Base-by-base conservation (phyloP, 2,888 invertebrate species). In the Adelognathus sp. region DNA sequence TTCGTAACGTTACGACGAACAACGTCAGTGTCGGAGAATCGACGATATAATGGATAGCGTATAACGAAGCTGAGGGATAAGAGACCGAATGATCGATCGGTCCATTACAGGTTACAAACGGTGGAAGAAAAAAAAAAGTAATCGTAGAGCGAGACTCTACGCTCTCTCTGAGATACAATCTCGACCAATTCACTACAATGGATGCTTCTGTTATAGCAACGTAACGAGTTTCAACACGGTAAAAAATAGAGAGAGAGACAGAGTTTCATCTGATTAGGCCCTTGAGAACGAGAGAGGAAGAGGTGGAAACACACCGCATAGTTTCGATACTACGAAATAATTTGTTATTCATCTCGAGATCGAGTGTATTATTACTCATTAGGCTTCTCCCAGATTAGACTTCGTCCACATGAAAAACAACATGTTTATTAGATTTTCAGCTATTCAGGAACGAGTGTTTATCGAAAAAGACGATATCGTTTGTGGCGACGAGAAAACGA, bases 171-270 rank as follows among this genome's bases (percentile, higher is more conserved):
- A 54, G 52, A 60, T 60, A 9, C 31, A 16, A 60, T 67, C 41
- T 52, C 50, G 52, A 66, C 66, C 31, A 29, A 24, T 60, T 29
- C 3, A n/a, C 21, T 58, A 14, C 18, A 14, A 52, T 18, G 18
- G 7, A 14, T 9, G 21, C 9, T 31, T 66, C 24, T 24, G 5
- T 54, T 11, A 18, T 29, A 7, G 54, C 11, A 31, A 29, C 56
- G 9, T 31, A 60, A 74, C 36, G 58, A 66, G 46, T 56, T 52
- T 44, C 16, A 64, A 64, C n/a, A n/a, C 56, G 64, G 56, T 64
- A 16, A 36, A 50, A 29, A 5, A 16, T 60, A 2, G 24, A 11
- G 7, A 31, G 29, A 27, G 24, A 21, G 41, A n/a, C n/a, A 31
- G 21, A 5, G 46, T 64, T 50, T 50, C 31, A 24, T 21, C n/a